phyloP scores from a whole-genome alignment of 2,113 vertebrate genomes.

The Catharus bicknelli region DNA sequence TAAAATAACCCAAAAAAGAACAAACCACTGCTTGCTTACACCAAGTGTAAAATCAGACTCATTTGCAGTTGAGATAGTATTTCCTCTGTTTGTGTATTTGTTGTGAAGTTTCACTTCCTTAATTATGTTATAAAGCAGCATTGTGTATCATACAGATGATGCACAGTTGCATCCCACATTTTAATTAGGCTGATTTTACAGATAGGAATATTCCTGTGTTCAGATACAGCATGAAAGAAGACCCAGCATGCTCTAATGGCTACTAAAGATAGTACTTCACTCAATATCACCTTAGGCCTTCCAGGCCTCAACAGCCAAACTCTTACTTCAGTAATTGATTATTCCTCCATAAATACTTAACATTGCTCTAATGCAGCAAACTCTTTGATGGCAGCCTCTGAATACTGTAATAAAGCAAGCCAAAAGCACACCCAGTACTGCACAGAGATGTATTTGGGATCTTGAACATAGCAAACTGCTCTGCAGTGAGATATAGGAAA shows the following conservation, averaged over 20 bases:
- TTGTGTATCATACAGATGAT: background rate
- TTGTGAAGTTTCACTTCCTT: background rate
- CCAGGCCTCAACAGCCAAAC: background rate
- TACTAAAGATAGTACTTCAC: conserved; percentile 48
- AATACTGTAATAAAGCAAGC: background rate
- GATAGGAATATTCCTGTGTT: background rate
- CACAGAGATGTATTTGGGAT: background rate
- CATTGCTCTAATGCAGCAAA: conserved; percentile 24
- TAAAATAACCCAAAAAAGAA: background rate
- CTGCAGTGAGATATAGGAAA: background rate
- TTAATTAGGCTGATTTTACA: background rate
- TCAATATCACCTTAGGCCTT: conserved; percentile 25
- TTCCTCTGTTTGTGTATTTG: background rate
- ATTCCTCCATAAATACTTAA: conserved; percentile 38
- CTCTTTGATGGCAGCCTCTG: background rate
- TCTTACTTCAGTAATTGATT: conserved; percentile 28
- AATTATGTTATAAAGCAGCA: background rate
- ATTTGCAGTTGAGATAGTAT: background rate
- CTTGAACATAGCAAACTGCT: background rate
- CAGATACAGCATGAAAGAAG: background rate
- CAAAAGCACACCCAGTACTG: background rate
- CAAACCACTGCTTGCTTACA: background rate
- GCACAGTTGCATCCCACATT: background rate
- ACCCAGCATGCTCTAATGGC: background rate
- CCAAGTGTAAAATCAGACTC: background rate